A percentile compares a stretch with the other conserved stretches of the same genome.
phyloP scores from a whole-genome alignment of 2,113 vertebrate species.

The Dipodomys stephensi region DNA sequence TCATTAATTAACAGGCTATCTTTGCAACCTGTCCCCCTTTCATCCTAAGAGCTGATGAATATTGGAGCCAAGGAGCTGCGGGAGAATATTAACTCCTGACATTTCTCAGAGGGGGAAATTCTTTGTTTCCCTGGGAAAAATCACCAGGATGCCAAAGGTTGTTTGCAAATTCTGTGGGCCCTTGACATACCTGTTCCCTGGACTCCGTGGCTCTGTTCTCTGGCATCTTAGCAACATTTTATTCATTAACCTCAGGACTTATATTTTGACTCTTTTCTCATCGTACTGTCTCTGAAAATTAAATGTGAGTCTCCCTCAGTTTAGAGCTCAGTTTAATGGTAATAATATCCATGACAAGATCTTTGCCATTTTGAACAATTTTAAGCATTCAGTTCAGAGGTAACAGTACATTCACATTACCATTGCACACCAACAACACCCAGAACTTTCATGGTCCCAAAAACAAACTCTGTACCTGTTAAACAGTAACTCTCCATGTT shows the following conservation, averaged over 20 bases:
- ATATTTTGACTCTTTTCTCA: background rate
- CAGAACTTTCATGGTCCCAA: background rate
- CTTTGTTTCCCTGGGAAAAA: constrained; percentile 21
- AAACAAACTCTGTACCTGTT: background rate
- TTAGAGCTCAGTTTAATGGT: background rate
- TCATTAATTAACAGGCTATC: constrained; percentile 83
- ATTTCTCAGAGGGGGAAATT: constrained; percentile 22
- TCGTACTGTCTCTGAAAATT: background rate
- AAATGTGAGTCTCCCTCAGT: background rate
- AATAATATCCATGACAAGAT: background rate
- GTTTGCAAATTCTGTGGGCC: background rate
- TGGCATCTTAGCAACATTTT: background rate
- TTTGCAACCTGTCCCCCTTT: constrained; percentile 77
- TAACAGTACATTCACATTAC: accelerated
- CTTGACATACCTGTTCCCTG: background rate
- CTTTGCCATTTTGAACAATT: background rate
- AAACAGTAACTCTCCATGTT: background rate
- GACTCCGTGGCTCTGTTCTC: background rate
- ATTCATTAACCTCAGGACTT: background rate
- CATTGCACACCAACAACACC: background rate
- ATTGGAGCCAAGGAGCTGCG: constrained; percentile 52
- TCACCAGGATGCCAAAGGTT: background rate
- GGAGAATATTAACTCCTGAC: background rate
- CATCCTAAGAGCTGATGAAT: constrained; percentile 76
- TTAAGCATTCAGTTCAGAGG: background rate